Percentiles rank a stretch among this genome's conserved stretches.
These are phyloP conservation scores for Mixornis gularis DNA, from an alignment of 2,113 vertebrate species.

Conservation along the genomic window DNA sequence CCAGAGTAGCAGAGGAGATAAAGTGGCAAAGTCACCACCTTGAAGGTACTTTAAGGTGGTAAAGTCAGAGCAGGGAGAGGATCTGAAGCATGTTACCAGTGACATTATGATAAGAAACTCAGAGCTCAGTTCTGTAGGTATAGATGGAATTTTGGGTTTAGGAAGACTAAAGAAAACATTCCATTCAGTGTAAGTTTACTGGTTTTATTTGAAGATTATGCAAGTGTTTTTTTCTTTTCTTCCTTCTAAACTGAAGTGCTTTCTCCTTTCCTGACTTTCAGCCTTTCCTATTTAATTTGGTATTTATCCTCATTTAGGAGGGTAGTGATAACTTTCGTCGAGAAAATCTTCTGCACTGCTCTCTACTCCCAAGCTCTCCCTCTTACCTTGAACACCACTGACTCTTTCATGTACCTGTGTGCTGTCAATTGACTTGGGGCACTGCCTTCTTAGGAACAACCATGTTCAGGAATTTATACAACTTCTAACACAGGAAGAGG, in stretches of 20 bases:
- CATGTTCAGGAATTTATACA: background rate
- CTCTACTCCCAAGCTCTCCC: fast-evolving
- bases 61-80: background rate
- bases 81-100: background rate
- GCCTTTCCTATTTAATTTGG: background rate
- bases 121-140: background rate
- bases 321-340: background rate
- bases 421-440: background rate
- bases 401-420: background rate
- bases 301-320: background rate
- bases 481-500: background rate
- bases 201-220: background rate
- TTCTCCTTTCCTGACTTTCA: background rate
- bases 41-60: background rate
- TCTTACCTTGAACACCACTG: background rate
- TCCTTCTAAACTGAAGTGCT: background rate
- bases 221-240: background rate
- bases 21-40: no score
- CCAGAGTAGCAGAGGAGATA: background rate
- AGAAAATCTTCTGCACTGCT: background rate
- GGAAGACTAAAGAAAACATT: background rate
- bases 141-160: background rate
- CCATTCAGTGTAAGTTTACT: background rate
- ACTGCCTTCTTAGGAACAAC: background rate
- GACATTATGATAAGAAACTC: background rate